Base-by-base conservation (phyloP, 2,888 invertebrate genomes). In the Disparrhopalites patrizii region DNA sequence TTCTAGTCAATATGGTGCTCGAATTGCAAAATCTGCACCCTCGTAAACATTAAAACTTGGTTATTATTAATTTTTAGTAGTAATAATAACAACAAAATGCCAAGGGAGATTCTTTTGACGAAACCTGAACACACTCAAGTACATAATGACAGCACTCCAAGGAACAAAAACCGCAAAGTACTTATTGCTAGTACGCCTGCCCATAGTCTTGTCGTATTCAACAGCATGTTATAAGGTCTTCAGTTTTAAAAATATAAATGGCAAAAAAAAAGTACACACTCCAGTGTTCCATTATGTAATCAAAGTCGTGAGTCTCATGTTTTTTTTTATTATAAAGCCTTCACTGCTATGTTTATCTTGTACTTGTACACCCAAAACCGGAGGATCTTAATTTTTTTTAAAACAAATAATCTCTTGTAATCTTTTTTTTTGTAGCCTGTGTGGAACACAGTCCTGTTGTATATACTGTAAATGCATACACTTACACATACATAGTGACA, bases 1-100 rank as follows among this genome's bases (percentile, higher is more conserved):
- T 52, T 65, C 65, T 65, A 65, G 65, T 65, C 65, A 65, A 51
- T 65, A 65, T 58, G 65, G 65, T 58, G 65, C 65, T 52, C 58
- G 65, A 33, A 65, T 65, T 23, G 58, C 65, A 31, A 65, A 65
- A 51, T 58, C 65, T 8, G 57, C 38, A 23, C 33, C 64, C 25
- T 50, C 52, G 27, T 61, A 61, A 61, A 31, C n/a, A n/a, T n/a
- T n/a, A n/a, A n/a, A n/a, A n/a, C n/a, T n/a, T n/a, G n/a, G n/a
- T n/a, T n/a, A n/a, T n/a, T n/a, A n/a, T 20, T 18, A 18, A n/a
- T 51, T 25, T 28, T 7, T 28, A 27, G 25, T 52, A 15, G 18
- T 28, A n/a, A n/a, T n/a, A n/a, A n/a, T n/a, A n/a, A n/a, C n/a
- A n/a, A n/a, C n/a, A n/a, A n/a, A n/a, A n/a, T n/a, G n/a, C n/a